Base-by-base conservation (phyloP, 2,113 vertebrate genomes). In the Salminus brasiliensis region DNA sequence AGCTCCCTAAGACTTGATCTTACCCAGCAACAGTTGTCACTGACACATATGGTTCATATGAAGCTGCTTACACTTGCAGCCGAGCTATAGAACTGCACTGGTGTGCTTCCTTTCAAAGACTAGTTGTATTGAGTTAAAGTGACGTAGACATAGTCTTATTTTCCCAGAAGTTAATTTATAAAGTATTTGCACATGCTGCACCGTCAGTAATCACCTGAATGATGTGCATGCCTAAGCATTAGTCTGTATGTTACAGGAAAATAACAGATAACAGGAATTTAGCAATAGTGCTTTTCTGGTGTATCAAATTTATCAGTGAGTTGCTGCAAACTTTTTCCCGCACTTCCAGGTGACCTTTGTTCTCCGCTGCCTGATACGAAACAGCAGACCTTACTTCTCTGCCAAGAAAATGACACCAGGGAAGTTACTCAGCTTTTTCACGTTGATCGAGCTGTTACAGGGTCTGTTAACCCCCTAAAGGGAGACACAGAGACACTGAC, bases 21-120 rank as follows among this genome's bases (percentile, higher is more conserved):
- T 79, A 66, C 92, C 89, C 92, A 87, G 89, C 92, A 95, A 94
- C 94, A 95, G 93, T 91, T 95, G 91, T 90, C 92, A 90, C 87
- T 89, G 92, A 94, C 91, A 92, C 90, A 91, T 73, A 47, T n/a
- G 32, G 83, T 88, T 87, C 89, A 89, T 87, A 72, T 71, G 86
- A 91, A 90, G 88, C 88, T 70, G 21, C 62, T 41, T 53, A 39
- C 21, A 12, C 79, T 47, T 53, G 66, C 32, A 57, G 12, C 63
- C 82, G 78, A 66, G 62, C 81, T 85, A 86, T 80, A 75, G 83
- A 85, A 91, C 52, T 10, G 41, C 12, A 1, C 25, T 69, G 43
- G 57, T 67, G 23, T 41, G 1, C 16, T 77, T 43, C 27, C 21
- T 74, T 36, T 49, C 32, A 34, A 16, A 70, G 30, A 21, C 5